A percentile compares a stretch with the other conserved stretches of the same genome.
Evolutionary conservation across 2,797 vertebrate genomes (phyloP).

Genomic region (Sciaenops ocellatus): DNA sequence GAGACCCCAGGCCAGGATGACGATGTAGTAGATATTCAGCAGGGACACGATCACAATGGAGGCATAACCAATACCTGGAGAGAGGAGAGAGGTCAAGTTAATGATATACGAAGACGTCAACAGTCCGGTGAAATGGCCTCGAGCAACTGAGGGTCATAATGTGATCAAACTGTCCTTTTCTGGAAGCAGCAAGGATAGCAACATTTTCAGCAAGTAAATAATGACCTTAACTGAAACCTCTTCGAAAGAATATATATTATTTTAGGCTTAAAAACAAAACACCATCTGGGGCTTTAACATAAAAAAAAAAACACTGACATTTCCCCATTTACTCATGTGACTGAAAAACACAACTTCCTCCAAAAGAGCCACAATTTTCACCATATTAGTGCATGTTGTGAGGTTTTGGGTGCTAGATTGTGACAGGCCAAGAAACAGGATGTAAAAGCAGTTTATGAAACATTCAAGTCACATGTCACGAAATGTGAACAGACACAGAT

Average conservation of each 20-base stretch:
- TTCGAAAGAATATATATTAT: neutral
- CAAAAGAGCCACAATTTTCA: neutral
- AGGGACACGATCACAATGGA: conserved; percentile 98
- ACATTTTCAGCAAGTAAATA: neutral
- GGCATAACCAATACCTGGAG: conserved; percentile 96
- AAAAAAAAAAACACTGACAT: neutral
- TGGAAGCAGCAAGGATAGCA: neutral
- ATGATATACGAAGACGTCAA: neutral
- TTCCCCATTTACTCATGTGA: neutral
- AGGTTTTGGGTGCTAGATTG: neutral
- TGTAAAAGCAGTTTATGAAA: neutral
- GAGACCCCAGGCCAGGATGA: conserved; percentile 98
- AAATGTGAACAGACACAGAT: neutral
- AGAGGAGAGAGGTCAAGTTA: neutral
- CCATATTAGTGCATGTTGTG: conserved; percentile 3
- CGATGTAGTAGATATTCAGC: conserved; percentile 97
- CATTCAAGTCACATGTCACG: neutral
- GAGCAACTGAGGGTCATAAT: neutral
- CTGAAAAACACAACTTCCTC: neutral
- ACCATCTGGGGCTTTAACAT: neutral
- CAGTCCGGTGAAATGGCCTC: neutral
- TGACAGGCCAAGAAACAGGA: conserved; percentile 24
- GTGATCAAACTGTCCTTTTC: neutral
- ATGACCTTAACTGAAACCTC: neutral
- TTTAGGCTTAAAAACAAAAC: neutral